A percentile compares a stretch with the other conserved stretches of the same genome.
phyloP scores from a whole-genome alignment of 2,797 vertebrate species.

The Liasis olivaceus region DNA sequence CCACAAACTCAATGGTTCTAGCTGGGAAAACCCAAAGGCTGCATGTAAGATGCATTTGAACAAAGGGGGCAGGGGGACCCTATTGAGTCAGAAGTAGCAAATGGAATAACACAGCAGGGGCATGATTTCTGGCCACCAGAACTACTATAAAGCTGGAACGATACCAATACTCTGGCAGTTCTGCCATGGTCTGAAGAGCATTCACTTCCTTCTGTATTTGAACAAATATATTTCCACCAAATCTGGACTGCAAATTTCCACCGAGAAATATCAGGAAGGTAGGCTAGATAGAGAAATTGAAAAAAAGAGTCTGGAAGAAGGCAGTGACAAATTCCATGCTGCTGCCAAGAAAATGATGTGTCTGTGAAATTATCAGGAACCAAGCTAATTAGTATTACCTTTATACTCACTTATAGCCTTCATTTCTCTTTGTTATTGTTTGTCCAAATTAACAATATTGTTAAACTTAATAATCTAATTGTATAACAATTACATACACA shows the following conservation, averaged over 20 bases:
- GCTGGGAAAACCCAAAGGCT: background rate
- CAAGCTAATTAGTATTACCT: too few species aligned
- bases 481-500: background rate
- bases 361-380: background rate
- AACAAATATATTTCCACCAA: background rate
- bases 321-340: background rate
- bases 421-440: too few species aligned
- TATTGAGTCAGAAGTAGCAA: background rate
- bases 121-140: too few species aligned
- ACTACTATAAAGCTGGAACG: background rate
- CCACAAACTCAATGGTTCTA: background rate
- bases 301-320: background rate
- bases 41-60: background rate
- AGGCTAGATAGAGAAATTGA: background rate
- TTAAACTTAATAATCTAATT: too few species aligned
- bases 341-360: background rate
- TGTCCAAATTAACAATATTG: too few species aligned
- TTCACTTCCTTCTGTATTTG: background rate
- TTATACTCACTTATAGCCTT: too few species aligned
- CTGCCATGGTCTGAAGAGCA: background rate
- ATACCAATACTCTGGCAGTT: background rate
- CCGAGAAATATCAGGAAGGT: background rate
- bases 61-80: rapidly evolving
- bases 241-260: background rate
- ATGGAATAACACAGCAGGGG: background rate